Percentiles rank a stretch among this genome's conserved stretches.
Evolutionary conservation across 1,140 invertebrate genomes (phyloP).

Genomic region (Cotesia glomerata): DNA sequence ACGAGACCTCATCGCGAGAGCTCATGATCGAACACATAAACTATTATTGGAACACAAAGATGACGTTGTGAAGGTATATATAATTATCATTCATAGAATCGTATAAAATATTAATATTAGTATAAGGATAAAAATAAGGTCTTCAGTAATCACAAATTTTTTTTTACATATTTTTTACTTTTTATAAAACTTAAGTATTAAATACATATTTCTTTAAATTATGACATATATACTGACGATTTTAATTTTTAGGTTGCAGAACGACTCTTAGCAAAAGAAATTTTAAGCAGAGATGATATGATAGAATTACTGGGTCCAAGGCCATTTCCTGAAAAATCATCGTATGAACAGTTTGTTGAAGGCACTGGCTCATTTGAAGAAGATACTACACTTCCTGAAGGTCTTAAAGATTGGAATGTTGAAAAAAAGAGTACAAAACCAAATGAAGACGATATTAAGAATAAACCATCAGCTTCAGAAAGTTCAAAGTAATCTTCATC

Average conservation of each 20-base stretch:
- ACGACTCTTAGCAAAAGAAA: constrained; percentile 92
- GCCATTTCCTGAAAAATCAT: constrained; percentile 98
- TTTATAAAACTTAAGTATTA: too few relatives aligned
- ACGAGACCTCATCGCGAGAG: constrained; percentile 79
- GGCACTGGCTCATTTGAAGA: constrained; percentile 98
- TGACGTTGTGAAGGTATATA: constrained; percentile 81
- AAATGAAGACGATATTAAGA: background rate
- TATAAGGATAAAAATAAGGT: background rate
- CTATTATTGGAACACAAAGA: constrained; percentile 87
- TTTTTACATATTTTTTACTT: background rate
- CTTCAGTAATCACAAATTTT: background rate
- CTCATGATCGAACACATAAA: constrained; percentile 81
- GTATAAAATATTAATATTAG: constrained; percentile 13
- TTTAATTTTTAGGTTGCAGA: constrained; percentile 79
- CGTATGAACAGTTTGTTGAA: constrained; percentile 99
- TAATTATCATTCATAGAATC: background rate
- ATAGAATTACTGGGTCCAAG: constrained; percentile 92
- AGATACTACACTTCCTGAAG: constrained; percentile 93
- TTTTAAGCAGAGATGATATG: constrained; percentile 96
- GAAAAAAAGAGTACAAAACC: constrained; percentile 55
- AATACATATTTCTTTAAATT: too few relatives aligned
- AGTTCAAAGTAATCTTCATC: constrained; percentile 19
- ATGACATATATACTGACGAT: background rate
- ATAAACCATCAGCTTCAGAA: constrained; percentile 7
- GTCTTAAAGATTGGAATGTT: constrained; percentile 94